phyloP scores from a whole-genome alignment of 2,113 vertebrate genomes.

The Lates calcarifer region DNA sequence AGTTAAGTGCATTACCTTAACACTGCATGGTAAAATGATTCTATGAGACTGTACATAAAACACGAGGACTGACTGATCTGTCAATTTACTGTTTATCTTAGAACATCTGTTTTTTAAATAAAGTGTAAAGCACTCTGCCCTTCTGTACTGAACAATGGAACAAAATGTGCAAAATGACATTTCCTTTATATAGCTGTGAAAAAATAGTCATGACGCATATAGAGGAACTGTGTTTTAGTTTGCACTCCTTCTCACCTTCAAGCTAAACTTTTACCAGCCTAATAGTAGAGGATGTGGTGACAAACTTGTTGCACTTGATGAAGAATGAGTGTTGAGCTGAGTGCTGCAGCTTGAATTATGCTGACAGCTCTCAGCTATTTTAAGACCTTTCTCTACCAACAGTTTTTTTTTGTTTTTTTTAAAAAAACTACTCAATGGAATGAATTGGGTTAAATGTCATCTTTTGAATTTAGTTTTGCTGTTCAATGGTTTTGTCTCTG shows the following conservation, averaged over 20 bases:
- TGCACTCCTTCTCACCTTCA: neutral
- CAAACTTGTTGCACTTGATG: neutral
- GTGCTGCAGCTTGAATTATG: neutral
- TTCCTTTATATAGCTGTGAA: slow-evolving; percentile 47
- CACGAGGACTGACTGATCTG: neutral
- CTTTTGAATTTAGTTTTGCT: no score
- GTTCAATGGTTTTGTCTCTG: no score
- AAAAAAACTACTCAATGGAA: no score
- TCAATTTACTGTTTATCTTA: neutral
- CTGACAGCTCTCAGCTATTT: neutral
- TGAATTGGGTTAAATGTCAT: no score
- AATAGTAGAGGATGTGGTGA: neutral
- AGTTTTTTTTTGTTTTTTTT: no score
- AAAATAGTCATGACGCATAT: slow-evolving; percentile 25
- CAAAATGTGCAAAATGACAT: slow-evolving; percentile 52
- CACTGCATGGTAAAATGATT: neutral
- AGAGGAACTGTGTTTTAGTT: slow-evolving; percentile 33
- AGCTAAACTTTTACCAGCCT: neutral
- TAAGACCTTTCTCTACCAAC: no score
- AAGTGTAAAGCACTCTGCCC: neutral
- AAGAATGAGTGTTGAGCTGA: neutral
- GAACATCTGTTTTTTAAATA: neutral
- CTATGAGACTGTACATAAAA: neutral
- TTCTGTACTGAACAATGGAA: neutral
- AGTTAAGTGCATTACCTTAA: neutral